Conservation (phyloP, 2,113 vertebrate species). For the Eulemur macaco region DNA sequence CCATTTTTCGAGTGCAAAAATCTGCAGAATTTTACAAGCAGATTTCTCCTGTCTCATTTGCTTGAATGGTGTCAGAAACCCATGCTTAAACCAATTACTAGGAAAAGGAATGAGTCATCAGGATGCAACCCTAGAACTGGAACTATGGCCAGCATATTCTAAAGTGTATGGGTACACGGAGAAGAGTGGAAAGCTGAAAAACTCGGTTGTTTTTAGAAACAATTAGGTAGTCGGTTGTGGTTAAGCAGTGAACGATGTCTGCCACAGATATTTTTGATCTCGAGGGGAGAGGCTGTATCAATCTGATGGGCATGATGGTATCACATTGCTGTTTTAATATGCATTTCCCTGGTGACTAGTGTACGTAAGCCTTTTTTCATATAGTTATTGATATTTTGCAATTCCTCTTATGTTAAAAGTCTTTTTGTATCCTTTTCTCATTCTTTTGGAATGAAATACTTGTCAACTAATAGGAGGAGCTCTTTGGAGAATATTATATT, state of each 20-base stretch:
- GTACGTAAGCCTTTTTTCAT: neutral
- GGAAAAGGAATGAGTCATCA: neutral
- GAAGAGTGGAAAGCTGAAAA: neutral
- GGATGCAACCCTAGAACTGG: neutral
- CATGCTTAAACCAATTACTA: neutral
- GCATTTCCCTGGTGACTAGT: neutral
- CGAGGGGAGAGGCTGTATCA: neutral
- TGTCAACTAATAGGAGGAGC: neutral
- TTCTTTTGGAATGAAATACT: neutral
- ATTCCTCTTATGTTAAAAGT: neutral
- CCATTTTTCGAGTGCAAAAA: neutral
- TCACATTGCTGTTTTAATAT: neutral
- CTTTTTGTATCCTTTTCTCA: neutral
- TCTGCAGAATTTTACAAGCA: neutral
- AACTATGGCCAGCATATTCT: neutral
- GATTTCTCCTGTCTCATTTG: neutral
- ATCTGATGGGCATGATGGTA: neutral
- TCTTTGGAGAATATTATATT: neutral
- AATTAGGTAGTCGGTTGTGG: neutral
- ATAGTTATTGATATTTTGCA: neutral
- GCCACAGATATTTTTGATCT: neutral
- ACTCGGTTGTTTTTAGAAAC: neutral
- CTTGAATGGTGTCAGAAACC: neutral
- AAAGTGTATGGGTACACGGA: neutral
- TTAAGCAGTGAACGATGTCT: neutral